Base-by-base conservation (phyloP, 2,113 vertebrate species). In the Puffinus mauretanicus region DNA sequence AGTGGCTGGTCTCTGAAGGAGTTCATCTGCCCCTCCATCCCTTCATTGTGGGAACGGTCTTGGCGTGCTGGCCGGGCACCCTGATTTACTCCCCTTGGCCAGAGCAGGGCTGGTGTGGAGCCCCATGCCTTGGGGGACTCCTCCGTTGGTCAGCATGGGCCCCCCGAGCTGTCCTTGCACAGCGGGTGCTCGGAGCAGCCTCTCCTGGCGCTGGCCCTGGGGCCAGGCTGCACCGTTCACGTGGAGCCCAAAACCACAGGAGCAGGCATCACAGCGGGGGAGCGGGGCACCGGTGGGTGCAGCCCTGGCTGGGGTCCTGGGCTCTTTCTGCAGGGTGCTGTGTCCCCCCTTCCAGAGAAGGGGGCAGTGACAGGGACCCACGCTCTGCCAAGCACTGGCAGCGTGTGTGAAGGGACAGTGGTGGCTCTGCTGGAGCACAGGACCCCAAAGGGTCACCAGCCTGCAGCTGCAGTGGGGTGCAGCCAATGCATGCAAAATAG, bases 181-280 rank as follows among this genome's bases (percentile, higher is more conserved):
- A 77, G 36, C 5, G 2, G 55, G 16, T 44, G 30, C 62, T 54
- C 0, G 1, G 19, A 72, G n/a, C 36, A 69, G 32, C 52, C 13
- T 66, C 36, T 58, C 17, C 51, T 27, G 42, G 17, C 21, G 46
- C 32, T 51, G 64, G 17, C 19, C n/a, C 40, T 8, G 15, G 70
- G 70, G 19, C 21, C 49, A 24, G 30, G 19, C 60, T 67, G 22
- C 1, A 2, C 27, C 18, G 5, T 18, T 44, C 46, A 1, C 1
- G 1, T 25, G n/a, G 47, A 87, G 21, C 29, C 69, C 46, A 54
- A 51, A 62, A 22, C 9, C 1, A 0, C 30, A 27, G 46, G 16
- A 78, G 44, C 8, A 36, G 52, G 20, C 34, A 12, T 29, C 0
- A 0, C 64, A 22, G 26, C 0, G 3, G 16, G 11, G 32, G 12